Base-by-base conservation (phyloP, 2,888 invertebrate species). In the Anodontia alba region DNA sequence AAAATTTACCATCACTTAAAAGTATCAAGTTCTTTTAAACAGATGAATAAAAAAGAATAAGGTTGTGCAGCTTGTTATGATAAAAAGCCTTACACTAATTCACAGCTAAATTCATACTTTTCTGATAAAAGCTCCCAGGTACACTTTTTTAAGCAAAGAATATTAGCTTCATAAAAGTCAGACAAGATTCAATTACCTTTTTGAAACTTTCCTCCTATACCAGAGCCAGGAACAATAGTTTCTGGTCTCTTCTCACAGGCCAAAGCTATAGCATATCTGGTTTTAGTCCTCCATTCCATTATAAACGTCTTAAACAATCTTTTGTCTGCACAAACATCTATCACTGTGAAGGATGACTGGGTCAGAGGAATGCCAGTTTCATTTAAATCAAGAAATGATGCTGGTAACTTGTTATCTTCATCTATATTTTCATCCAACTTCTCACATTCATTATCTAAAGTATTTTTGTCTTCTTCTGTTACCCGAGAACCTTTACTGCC, bases 271-370 rank as follows among this genome's bases (percentile, higher is more conserved):
- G 94, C 84, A 88, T 92, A 94, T 29, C 78, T 73, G 7, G 78
- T 76, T 81, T 93, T 89, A 0, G 82, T 86, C 36, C 86, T 84
- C 94, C 94, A 94, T 76, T 94, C 93, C 54, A 87, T 77, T 10
- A 94, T 77, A 84, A 95, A 95, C 0, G 89, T 91, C 38, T 92
- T 84, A 83, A 94, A 94, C 66, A 94, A 80, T 17, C 80, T 57
- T 43, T 84, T 85, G 80, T 93, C 86, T 0, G 92, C 89, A 78
- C 93, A 91, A 10, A 94, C 94, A 87, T 94, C 94, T 67, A 94
- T 92, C 72, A 94, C 92, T 29, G 91, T 90, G 74, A 94, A 92
- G 1, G 88, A 85, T 29, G 86, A 89, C 80, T 92, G 92, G 3
- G 86, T 85, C 5, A 82, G 75, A 15, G 85, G 73, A n/a, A 89